Evolutionary conservation across 2,797 vertebrate species (phyloP), one percentile per base, ranked within the genome.

Genomic region (Eidolon dupreanum): DNA sequence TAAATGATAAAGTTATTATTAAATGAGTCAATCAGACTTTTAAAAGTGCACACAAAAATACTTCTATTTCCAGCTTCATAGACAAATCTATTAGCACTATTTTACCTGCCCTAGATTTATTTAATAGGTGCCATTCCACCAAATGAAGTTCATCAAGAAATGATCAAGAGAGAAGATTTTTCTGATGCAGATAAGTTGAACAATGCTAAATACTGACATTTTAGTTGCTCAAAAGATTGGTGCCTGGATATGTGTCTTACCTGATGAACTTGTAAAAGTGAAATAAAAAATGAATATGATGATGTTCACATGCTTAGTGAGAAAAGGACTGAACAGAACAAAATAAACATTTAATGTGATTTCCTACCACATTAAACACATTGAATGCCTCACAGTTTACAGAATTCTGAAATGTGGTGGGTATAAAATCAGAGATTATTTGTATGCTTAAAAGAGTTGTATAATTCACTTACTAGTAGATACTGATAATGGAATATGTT

Each of bases 261-360:
- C 99, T 2, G 99, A 99, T 9, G 99, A 99, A 97, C 98, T 99
- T 65, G 99, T 99, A 96, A 99, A 99, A 97, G 99, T 99, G 97
- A 99, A 99, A 92, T 99, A 99, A 95, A 99, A 99, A 99, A 99
- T 99, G 99, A 99, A 99, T 98, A 98, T 99, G 99, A 99, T 99
- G 0, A 98, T 99, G 96, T 99, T 99, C 63, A 99, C 99, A 43
- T 99, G 99, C 97, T 99, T 99, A 97, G 99, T 99, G 99, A 99
- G 99, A 94, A 99, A 99, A 95, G 98, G 99, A 97, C 95, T 99
- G 96, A 99, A 99, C 98, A 99, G 99, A 98, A 97, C 98, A 87
- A 98, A 98, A 98, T 98, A 98, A 96, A 88, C 0, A 41, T 31
- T 43, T 79, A 65, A 59, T 87, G 26, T 5, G 82, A 94, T 97